Evolutionary conservation across 2,888 invertebrate genomes (phyloP), one percentile per base, ranked within the genome.

Genomic region (Epsilonema sp.): DNA sequence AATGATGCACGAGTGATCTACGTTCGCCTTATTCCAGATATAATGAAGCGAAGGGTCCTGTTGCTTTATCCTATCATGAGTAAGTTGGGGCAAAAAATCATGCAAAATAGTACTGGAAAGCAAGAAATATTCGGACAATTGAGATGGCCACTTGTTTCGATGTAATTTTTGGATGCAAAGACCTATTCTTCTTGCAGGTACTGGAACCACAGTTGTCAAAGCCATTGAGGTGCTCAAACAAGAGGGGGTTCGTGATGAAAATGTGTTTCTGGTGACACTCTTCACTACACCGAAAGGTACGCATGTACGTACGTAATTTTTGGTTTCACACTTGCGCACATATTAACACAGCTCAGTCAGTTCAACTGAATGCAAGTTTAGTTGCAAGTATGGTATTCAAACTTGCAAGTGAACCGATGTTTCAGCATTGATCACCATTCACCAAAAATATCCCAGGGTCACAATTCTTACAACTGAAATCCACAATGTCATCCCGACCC

Each of bases 1-100:
- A 26, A 92, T 59, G 89, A 86, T 65, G 92, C 94, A 0, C 79
- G 79, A 63, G 90, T 97, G 1, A 87, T 94, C 2, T 99, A 97
- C 66, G 70, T 94, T 3, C 81, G 94, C 65, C 87, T 97, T 65
- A 92, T 94, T 0, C 87, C 89, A 54, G 94, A 94, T 65, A 87
- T 97, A 53, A 75, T 81, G 0, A 75, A 78, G 45, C 73, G 94
- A 56, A 77, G 77, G 65, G 87, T 94, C 2, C 73, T 97, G 40
- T 74, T 97, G 2, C 89, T 97, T 85, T 97, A 97, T 69, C 94
- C 94, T 11, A 94, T 94, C 48, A 89, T 97, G 86, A 87, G 89
- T 75, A 64, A 69, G 64, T 74, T 69, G 56, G 31, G n/a, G n/a
- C n/a, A n/a, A n/a, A n/a, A n/a, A n/a, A n/a, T n/a, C n/a, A n/a